Base-by-base conservation (phyloP, 2,113 vertebrate species). In the Callopanchax toddi region DNA sequence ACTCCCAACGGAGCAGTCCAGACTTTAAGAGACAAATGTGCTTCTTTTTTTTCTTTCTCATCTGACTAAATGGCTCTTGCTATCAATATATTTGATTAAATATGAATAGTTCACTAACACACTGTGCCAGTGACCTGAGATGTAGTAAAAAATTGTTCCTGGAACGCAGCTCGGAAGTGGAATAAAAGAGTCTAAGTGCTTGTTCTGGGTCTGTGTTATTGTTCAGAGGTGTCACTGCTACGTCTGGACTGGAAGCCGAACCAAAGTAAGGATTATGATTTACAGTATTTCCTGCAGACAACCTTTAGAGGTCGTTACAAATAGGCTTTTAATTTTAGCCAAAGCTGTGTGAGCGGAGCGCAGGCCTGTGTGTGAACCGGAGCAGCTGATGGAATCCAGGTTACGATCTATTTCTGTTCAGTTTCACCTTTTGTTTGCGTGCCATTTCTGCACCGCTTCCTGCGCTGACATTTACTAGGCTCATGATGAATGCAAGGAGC, bases 121-220 rank as follows among this genome's bases (percentile, higher is more conserved):
- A 79, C 76, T 42, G 20, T 51, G 82, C 85, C 86, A 80, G 56
- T 71, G 68, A 85, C 79, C 77, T 76, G 61, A 79, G 69, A 84
- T 74, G 60, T 67, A 44, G 69, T 87, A 68, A 87, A 64, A 44
- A 67, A 21, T n/a, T 87, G 50, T 89, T 90, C 86, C 79, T 90
- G 91, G 89, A 89, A 79, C 46, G 15, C 54, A 71, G 84, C 60
- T 86, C 73, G 83, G 87, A 90, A 88, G 87, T 89, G 54, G 74
- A 78, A 79, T 87, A 82, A 86, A 86, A 76, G 44, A 25, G 52
- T 85, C 69, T 82, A 71, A 56, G 72, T 70, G 52, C 61, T 68
- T 76, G 65, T 82, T 88, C 22, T 11, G 26, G 29, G 71, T 67
- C 61, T 45, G 50, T 62, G 60, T 57, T 45, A 44, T 79, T 85